Percentiles rank a stretch among this genome's conserved stretches.
phyloP scores from a whole-genome alignment of 2,888 invertebrate genomes.

The Shargacucullia verbasci region DNA sequence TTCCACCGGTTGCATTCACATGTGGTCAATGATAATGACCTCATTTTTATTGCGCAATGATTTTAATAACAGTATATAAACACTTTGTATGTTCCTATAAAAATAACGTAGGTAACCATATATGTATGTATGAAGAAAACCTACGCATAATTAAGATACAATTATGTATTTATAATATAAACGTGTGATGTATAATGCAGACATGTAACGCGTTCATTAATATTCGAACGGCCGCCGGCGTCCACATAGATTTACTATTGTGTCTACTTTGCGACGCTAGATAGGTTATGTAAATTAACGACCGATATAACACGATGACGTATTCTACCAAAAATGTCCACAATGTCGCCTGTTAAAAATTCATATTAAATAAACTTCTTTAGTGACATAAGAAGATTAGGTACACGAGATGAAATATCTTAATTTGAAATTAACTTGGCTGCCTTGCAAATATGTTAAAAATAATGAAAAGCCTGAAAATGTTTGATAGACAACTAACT shows the following conservation, averaged over 20 bases:
- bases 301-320: conserved; percentile 31
- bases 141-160: conserved; percentile 1
- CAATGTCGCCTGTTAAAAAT: conserved; percentile 4
- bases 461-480: conserved; percentile 1
- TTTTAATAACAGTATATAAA: conserved; percentile 25
- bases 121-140: conserved; percentile 5
- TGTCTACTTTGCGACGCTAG: too few species aligned
- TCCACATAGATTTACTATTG: too few species aligned
- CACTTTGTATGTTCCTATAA: not conserved
- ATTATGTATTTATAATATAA: not conserved
- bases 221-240: too few species aligned
- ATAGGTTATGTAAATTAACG: conserved; percentile 27
- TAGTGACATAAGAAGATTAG: too few species aligned
- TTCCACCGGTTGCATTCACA: conserved; percentile 29
- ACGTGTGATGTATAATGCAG: conserved; percentile 1
- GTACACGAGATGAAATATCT: too few species aligned
- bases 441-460: too few species aligned
- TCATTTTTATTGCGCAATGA: conserved; percentile 33
- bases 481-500: conserved; percentile 1
- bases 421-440: too few species aligned
- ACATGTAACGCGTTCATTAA: conserved; percentile 3
- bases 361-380: conserved; percentile 7
- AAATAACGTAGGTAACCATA: conserved; percentile 1
- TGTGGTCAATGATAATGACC: conserved; percentile 48
- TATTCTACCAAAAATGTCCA: conserved; percentile 20